Evolutionary conservation across 92 coral and sea anemone genomes (phyloP).

Genomic region (Muricea muricata): DNA sequence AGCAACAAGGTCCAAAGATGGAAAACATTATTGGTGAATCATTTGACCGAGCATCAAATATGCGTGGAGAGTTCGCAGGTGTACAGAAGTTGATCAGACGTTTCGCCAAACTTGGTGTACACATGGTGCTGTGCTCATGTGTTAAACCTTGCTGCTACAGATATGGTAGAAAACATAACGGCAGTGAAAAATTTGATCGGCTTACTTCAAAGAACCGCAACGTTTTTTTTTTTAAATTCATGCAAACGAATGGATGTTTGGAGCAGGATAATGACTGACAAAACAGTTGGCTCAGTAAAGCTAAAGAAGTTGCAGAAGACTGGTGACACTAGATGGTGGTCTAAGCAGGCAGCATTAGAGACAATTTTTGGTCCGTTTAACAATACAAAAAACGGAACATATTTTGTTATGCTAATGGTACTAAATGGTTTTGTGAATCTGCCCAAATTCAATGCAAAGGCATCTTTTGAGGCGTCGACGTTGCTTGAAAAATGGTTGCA

Average conservation of each 20-base stretch:
- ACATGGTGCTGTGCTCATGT: slow-evolving; percentile 34
- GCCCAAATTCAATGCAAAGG: too few species aligned
- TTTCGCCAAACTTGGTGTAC: slow-evolving; percentile 15
- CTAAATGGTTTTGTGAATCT: background rate
- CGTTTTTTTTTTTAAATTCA: slow-evolving; percentile 9
- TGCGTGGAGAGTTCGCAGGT: background rate
- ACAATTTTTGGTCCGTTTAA: too few species aligned
- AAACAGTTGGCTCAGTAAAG: slow-evolving; percentile 14
- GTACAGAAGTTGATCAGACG: background rate
- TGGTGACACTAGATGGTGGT: slow-evolving; percentile 19
- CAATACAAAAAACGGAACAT: too few species aligned
- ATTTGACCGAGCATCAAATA: slow-evolving; percentile 23
- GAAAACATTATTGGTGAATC: slow-evolving; percentile 23
- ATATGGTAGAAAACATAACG: slow-evolving; percentile 27
- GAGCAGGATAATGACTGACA: background rate
- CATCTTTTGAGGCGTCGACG: background rate
- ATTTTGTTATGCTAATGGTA: slow-evolving; percentile 26
- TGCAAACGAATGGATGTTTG: slow-evolving; percentile 18
- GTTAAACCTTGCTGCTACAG: slow-evolving; percentile 21
- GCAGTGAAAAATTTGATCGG: slow-evolving; percentile 12
- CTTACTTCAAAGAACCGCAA: slow-evolving; percentile 8
- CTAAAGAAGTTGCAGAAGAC: slow-evolving; percentile 8
- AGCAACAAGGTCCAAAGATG: background rate
- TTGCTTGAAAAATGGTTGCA: slow-evolving; percentile 6
- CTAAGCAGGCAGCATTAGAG: slow-evolving; percentile 11